Evolutionary conservation across 2,113 vertebrate species (phyloP).

Genomic region (Bucco capensis): DNA sequence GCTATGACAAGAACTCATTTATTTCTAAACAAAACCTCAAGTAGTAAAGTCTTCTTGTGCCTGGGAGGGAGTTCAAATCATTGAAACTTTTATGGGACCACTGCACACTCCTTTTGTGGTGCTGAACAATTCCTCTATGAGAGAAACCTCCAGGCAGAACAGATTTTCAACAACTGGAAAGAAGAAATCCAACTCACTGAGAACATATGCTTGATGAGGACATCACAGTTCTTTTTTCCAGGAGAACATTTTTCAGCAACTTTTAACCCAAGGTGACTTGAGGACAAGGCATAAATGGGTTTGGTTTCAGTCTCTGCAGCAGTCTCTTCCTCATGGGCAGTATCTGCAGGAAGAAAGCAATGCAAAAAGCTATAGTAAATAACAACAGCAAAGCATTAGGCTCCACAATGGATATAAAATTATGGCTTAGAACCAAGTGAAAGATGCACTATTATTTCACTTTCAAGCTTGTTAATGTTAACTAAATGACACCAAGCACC

Average conservation of each 20-base stretch:
- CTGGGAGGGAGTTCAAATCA: background rate
- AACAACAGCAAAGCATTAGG: background rate
- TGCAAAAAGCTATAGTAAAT: background rate
- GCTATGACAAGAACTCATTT: background rate
- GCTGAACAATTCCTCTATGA: background rate
- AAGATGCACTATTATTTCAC: background rate
- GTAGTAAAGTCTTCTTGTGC: background rate
- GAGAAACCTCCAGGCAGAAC: background rate
- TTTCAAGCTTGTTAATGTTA: background rate
- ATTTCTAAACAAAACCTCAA: constrained; percentile 44
- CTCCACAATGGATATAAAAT: background rate
- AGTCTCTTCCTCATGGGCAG: background rate
- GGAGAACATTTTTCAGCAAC: background rate
- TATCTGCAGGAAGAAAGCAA: background rate
- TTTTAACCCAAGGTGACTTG: background rate
- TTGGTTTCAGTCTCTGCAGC: background rate
- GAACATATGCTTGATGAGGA: background rate
- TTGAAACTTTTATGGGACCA: background rate
- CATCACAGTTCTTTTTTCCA: background rate
- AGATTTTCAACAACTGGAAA: background rate
- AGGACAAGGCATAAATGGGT: background rate
- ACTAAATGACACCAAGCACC: background rate
- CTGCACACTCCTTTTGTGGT: background rate
- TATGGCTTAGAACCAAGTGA: background rate
- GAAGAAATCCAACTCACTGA: background rate